Base-by-base conservation (phyloP, 2,888 invertebrate species). In the Xylota sylvarum region DNA sequence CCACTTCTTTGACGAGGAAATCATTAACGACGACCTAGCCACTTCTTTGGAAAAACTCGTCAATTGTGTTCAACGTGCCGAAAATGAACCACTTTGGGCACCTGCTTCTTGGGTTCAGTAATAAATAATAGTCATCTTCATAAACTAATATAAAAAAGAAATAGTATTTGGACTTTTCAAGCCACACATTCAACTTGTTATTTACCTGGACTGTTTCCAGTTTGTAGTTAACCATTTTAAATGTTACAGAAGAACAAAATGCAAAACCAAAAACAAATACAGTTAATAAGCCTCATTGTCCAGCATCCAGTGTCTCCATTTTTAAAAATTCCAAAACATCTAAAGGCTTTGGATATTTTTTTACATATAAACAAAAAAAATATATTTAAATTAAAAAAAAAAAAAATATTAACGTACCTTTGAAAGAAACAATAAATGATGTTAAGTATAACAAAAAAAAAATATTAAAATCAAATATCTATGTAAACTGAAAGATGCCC, bases 71-170 rank as follows among this genome's bases (percentile, higher is more conserved):
- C 96, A 97, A 93, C 94, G 96, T 89, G 95, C 98, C 32, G 98
- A 99, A 93, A 96, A 96, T 0, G 98, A 98, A 91, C 97, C 98
- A 0, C 94, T 97, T 14, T 99, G 99, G 99, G 98, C 98, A 46
- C 99, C 99, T 35, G 96, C 97, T 46, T 96, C 96, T 6, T 98
- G 98, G 98, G 97, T 97, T 89, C 97, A 97, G 94, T 97, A 95
- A 93, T 81, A 5, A 14, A 58, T 9, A 48, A 27, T 40, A 23
- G 32, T 48, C 19, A 12, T 48, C n/a, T 46, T 64, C 23, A 58
- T 32, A 65, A 48, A 48, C 27, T 19, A 40, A 32, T 27, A 43
- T 17, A 17, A 52, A 32, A 52, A 52, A 0, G 32, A 23, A 43
- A 70, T 64, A 64, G 74, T 81, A 80, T 81, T 85, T 72, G 70